A percentile compares a stretch with the other conserved stretches of the same genome.
These are phyloP conservation scores for Moxostoma hubbsi DNA, from an alignment of 2,797 vertebrate species.

Conservation along the genomic window DNA sequence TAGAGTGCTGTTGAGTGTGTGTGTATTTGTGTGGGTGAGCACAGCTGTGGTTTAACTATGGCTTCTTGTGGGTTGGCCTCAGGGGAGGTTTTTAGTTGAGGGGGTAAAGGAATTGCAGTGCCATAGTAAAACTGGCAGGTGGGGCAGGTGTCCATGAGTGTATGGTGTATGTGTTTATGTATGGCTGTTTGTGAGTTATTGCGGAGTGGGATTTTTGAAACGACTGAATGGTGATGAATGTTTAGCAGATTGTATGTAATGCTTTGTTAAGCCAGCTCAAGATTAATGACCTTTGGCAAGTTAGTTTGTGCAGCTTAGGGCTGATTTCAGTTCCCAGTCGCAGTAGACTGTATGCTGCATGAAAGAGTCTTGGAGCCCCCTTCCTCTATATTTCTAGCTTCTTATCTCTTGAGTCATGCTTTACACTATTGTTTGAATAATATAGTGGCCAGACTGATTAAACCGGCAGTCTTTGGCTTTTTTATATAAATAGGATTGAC, in stretches of 20 bases:
- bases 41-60: slow-evolving; percentile 41
- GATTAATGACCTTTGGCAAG: slow-evolving; percentile 23
- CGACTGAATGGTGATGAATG: slow-evolving; percentile 25
- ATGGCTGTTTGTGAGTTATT: slow-evolving; percentile 12
- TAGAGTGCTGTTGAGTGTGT: slow-evolving; percentile 1
- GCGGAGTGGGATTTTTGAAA: slow-evolving; percentile 14
- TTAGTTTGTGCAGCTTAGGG: background rate
- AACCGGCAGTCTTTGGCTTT: background rate
- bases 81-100: background rate
- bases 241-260: slow-evolving; percentile 23
- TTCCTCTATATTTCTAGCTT: background rate
- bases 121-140: slow-evolving; percentile 24
- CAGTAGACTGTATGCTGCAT: background rate
- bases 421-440: background rate
- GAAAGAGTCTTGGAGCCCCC: background rate
- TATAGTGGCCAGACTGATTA: background rate
- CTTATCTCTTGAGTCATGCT: background rate
- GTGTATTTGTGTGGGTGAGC: slow-evolving; percentile 12
- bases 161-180: slow-evolving; percentile 12
- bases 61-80: slow-evolving; percentile 37
- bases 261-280: slow-evolving; percentile 33
- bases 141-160: slow-evolving; percentile 21
- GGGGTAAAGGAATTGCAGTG: slow-evolving; percentile 24
- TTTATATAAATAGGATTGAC: background rate
- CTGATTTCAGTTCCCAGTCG: slow-evolving; percentile 1